These are phyloP conservation scores for Halesus radiatus DNA, from an alignment of 1,140 invertebrate genomes.

Conservation along the genomic window DNA sequence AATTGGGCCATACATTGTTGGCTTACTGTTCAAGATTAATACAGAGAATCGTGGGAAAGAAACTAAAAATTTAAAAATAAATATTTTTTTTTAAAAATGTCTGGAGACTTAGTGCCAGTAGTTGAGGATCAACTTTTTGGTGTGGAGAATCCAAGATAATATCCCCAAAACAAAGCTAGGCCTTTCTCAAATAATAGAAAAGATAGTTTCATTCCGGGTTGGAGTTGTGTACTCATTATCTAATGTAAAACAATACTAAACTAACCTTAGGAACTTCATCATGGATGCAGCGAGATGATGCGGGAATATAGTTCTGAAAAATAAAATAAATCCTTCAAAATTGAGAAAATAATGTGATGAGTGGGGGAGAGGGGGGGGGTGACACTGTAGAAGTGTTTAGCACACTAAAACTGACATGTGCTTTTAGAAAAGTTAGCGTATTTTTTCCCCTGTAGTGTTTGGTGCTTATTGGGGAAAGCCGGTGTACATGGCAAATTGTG, in stretches of 20 bases:
- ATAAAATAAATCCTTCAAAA: background rate
- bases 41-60: no score
- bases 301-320: constrained; percentile 20
- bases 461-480: background rate
- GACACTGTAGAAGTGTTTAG: background rate
- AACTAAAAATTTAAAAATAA: no score
- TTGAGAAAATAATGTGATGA: background rate
- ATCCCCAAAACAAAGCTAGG: constrained; percentile 29
- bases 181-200: constrained; percentile 38
- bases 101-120: constrained; percentile 45
- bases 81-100: no score
- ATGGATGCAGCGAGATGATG: constrained; percentile 8
- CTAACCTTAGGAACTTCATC: constrained; percentile 21
- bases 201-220: constrained; percentile 28
- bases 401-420: background rate
- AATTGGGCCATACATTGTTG: no score
- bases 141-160: constrained; percentile 47
- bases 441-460: background rate
- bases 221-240: background rate
- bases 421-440: background rate
- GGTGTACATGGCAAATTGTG: background rate
- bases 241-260: constrained; percentile 4
- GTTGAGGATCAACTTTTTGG: constrained; percentile 20
- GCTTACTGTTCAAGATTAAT: no score
- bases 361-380: background rate